Evolutionary conservation across 64 coral and sea anemone genomes (phyloP), one percentile per base, ranked within the genome.

Genomic region (Pocillopora verrucosa): DNA sequence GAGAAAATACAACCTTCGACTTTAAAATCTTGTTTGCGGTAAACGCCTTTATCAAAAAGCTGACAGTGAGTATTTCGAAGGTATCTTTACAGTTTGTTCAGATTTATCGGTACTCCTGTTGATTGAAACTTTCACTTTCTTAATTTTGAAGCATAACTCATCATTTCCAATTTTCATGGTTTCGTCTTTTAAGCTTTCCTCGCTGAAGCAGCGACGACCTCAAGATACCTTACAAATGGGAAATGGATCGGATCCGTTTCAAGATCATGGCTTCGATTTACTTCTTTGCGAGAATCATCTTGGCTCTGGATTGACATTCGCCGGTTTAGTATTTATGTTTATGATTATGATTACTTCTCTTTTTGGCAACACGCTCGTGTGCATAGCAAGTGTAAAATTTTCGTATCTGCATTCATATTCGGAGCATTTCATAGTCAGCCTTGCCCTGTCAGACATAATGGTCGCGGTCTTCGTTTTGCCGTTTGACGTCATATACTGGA

Each of bases 391-490:
- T 45, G 11, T 79, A 56, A 93, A 91, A 80, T 97, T 78, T 69
- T 88, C 73, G 11, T 78, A 80, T 76, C 76, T 97, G 17, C 83
- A 74, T 24, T 94, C 89, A 16, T 79, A 78, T 38, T 97, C 95
- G 14, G 87, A 97, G 22, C 90, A 77, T 5, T 83, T 97, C 13
- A 92, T 97, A 16, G 78, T 88, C 20, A 97, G 92, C 58, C 64
- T 97, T 34, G 95, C 95, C 26, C 51, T 97, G 10, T 93, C 95
- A 10, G 95, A 97, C 72, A 91, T 97, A 16, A 87, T 97, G 37
- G 92, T 97, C 25, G 78, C 88, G 22, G 59, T 59, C 0, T 83
- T 22, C n/a, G 95, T 97, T 3, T 19, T 97, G 5, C 95, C 95
- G 0, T 97, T 97, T 62, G 95, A 97, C 37, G 61, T 94, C 9